A percentile compares a stretch with the other conserved stretches of the same genome.
These are phyloP conservation scores for Philaenus spumarius DNA, from an alignment of 1,140 invertebrate species.

Conservation along the genomic window DNA sequence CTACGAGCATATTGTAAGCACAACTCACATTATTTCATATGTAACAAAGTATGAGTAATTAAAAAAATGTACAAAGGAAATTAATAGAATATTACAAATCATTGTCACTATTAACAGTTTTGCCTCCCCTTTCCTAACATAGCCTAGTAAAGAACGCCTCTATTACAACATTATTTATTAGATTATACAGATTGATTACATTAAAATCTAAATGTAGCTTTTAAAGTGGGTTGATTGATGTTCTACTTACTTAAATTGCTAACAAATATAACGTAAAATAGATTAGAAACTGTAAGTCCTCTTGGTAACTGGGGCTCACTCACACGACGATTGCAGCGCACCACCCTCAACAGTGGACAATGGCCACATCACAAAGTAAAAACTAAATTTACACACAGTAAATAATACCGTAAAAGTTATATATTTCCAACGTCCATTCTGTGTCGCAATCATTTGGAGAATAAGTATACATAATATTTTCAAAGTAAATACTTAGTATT, in stretches of 20 bases:
- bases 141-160: not conserved
- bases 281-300: not conserved
- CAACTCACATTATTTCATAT: not conserved
- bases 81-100: slow-evolving; percentile 1
- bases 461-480: no score
- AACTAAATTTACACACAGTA: no score
- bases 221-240: not conserved
- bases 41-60: not conserved
- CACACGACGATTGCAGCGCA: slow-evolving; percentile 14
- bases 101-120: not conserved
- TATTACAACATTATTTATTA: not conserved
- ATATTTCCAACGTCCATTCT: no score
- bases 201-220: not conserved
- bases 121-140: not conserved
- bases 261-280: not conserved
- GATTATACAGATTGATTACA: no score
- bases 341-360: slow-evolving; percentile 17
- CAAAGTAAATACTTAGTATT: no score
- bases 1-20: not conserved
- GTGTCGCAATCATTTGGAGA: no score
- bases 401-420: no score
- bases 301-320: slow-evolving; percentile 7
- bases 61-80: not conserved
- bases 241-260: not conserved
- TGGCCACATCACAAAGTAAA: slow-evolving; percentile 13